Evolutionary conservation across 2,888 invertebrate species (phyloP), one percentile per base, ranked within the genome.

Genomic region (Clitarchus hookeri): DNA sequence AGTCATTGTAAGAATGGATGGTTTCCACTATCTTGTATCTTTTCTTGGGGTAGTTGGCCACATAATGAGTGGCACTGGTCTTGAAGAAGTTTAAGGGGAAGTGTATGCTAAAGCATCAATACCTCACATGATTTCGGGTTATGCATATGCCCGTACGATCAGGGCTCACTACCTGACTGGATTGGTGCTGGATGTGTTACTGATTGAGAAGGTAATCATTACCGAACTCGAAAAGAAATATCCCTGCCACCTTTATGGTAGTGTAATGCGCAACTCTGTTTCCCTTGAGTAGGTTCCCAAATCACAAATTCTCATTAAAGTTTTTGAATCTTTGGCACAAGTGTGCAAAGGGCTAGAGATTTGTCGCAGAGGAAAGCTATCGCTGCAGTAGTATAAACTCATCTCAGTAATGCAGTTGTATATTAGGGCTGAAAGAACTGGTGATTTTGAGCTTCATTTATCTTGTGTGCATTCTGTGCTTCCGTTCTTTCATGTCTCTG

Each of bases 11-110:
- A 1, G 80, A 36, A 65, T 86, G 9, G 86, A 83, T 26, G 85
- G 86, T 48, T 85, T 85, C 65, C 86, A 86, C 79, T 44, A 79
- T n/a, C 83, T 85, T 6, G 54, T 85, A 44, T 85, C 85, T 36
- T 86, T 86, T 27, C 48, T 86, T n/a, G 85, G 86, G 8, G 53
- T n/a, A 19, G 36, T 77, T 85, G 86, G 86, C 23, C n/a, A 85
- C 25, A 85, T 80, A 78, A 86, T 86, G 86, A 23, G 19, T 44
- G 84, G 85, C 11, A 82, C 82, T 80, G 86, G 85, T 6, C 44
- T 86, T 36, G 65, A 86, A 82, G 86, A 86, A 54, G 27, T 85
- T 44, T 85, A 6, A 27, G 19, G 19, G 23, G 23, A 26, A 85
- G 80, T 86, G 19, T 86, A 86, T 82, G 85, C 85, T 26, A 23